Percentiles rank a stretch among this genome's conserved stretches.
Conservation (phyloP, 2,888 invertebrate genomes). For the Leptinotarsa tumamoca region DNA sequence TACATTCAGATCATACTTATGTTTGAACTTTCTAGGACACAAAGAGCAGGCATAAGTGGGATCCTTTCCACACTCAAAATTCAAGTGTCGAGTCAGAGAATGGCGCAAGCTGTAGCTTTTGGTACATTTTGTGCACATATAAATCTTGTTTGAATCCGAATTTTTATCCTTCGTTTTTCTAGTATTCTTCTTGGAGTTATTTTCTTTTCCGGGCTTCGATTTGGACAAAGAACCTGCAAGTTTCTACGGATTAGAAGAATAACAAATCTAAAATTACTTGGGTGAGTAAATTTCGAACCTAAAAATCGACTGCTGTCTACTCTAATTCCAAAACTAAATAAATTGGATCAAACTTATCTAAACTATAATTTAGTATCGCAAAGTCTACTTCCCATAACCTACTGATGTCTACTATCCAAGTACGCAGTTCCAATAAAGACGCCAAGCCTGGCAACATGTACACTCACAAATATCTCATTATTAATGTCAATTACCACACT, state of each 20-base stretch:
- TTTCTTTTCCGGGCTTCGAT: constrained; percentile 40
- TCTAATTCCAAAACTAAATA: neutral
- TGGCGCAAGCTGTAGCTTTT: constrained; percentile 68
- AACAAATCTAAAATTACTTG: neutral
- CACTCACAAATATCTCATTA: too few relatives aligned
- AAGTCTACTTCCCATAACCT: too few relatives aligned
- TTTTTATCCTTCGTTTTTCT: constrained; percentile 20
- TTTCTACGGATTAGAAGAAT: constrained; percentile 30
- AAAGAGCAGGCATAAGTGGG: constrained; percentile 74
- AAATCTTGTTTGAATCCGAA: constrained; percentile 52
- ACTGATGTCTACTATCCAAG: too few relatives aligned
- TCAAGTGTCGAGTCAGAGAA: constrained; percentile 69
- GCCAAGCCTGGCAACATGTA: too few relatives aligned
- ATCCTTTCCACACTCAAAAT: constrained; percentile 70
- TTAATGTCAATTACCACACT: too few relatives aligned
- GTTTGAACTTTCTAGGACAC: constrained; percentile 72
- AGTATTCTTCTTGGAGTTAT: constrained; percentile 17
- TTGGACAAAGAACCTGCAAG: constrained; percentile 30
- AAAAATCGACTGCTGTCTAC: neutral
- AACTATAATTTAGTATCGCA: neutral
- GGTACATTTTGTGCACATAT: constrained; percentile 67
- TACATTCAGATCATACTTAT: constrained; percentile 68
- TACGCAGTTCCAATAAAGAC: too few relatives aligned
- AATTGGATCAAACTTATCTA: neutral
- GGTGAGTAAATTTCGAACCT: too few relatives aligned